Conservation (phyloP, 2,797 vertebrate species). For the Pogoniulus pusillus region DNA sequence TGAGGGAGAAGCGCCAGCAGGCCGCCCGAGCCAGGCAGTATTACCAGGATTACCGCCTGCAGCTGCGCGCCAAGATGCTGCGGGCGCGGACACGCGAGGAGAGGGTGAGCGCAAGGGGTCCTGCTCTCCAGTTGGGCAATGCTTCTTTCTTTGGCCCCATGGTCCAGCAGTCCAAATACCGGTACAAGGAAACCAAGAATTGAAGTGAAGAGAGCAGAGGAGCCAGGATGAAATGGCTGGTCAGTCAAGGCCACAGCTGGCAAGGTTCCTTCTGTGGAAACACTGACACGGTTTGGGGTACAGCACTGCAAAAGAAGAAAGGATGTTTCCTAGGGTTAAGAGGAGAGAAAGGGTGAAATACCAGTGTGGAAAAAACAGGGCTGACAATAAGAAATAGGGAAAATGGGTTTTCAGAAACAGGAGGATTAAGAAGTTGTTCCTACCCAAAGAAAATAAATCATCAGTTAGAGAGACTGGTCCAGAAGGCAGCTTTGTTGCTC, state of each 20-base stretch:
- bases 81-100: slow-evolving; percentile 89
- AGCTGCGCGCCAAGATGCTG: slow-evolving; percentile 88
- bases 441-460: slow-evolving; percentile 40
- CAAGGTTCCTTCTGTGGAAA: not conserved
- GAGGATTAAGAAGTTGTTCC: slow-evolving; percentile 38
- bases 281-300: not conserved
- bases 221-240: not conserved
- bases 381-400: slow-evolving; percentile 10
- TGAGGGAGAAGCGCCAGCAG: slow-evolving; percentile 89
- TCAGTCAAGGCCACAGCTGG: not conserved
- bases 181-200: not conserved
- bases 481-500: not conserved
- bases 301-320: not conserved
- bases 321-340: not conserved
- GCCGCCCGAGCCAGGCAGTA: slow-evolving; percentile 87
- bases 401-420: slow-evolving; percentile 33
- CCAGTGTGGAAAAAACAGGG: slow-evolving; percentile 9
- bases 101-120: slow-evolving; percentile 73
- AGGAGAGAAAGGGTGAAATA: not conserved
- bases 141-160: not conserved
- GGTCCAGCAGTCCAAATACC: not conserved
- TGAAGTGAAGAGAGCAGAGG: not conserved
- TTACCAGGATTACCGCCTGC: slow-evolving; percentile 87
- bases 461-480: not conserved
- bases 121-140: not conserved